Conservation (phyloP, 2,113 vertebrate genomes). For the Passerina amoena region DNA sequence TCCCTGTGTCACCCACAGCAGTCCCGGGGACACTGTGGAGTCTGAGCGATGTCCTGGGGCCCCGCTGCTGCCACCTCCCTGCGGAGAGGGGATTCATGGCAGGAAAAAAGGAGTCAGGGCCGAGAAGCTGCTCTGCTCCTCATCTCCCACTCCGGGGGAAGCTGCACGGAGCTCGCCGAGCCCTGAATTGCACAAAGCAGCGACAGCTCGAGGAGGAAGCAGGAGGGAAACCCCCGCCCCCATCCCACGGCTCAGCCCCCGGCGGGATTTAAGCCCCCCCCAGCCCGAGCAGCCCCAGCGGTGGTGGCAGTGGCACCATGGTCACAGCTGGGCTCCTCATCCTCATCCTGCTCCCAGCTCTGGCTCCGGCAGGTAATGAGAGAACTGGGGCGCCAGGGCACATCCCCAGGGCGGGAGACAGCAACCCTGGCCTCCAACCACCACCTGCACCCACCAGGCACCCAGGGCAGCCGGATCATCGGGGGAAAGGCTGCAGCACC, state of each 20-base stretch:
- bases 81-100: neutral
- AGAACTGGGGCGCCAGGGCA: neutral
- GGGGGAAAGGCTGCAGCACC: slow-evolving; percentile 71
- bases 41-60: neutral
- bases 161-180: neutral
- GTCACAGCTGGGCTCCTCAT: neutral
- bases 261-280: neutral
- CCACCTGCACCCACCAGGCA: slow-evolving; percentile 16
- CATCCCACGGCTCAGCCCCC: neutral
- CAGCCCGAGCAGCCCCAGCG: neutral
- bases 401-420: neutral
- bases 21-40: accelerated
- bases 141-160: neutral
- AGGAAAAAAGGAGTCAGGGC: neutral
- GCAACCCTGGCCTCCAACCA: accelerated
- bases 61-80: neutral
- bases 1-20: neutral
- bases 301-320: neutral
- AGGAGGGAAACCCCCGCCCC: neutral
- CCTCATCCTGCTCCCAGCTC: neutral
- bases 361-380: neutral
- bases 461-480: slow-evolving; percentile 69
- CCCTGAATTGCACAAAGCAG: slow-evolving; percentile 11
- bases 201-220: neutral
- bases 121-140: neutral